Evolutionary conservation across 92 coral and sea anemone species (phyloP).

Genomic region (Umimayanthus chanpuru): DNA sequence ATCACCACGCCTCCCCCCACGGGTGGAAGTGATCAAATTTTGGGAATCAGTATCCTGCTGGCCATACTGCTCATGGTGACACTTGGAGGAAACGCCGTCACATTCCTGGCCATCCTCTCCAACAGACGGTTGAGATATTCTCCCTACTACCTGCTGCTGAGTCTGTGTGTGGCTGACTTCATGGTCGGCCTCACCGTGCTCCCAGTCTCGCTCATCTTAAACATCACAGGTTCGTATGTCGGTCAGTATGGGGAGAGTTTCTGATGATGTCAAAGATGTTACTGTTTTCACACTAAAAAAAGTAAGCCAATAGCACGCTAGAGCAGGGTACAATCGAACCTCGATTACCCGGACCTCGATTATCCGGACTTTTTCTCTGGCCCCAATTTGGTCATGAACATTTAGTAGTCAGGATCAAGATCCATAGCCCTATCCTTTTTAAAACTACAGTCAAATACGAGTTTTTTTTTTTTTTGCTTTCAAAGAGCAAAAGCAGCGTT

Average conservation of each 20-base stretch:
- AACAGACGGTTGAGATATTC: conserved; percentile 13
- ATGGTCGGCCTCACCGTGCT: conserved; percentile 14
- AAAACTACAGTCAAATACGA: too few species aligned
- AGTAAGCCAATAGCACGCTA: too few species aligned
- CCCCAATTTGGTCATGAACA: too few species aligned
- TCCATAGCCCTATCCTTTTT: too few species aligned
- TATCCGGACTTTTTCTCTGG: too few species aligned
- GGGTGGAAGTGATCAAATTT: neutral
- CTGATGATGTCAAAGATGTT: too few species aligned
- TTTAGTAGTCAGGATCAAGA: too few species aligned
- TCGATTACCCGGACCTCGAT: too few species aligned
- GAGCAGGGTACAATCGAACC: too few species aligned
- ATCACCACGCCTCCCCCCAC: neutral
- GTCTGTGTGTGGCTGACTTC: conserved; percentile 30
- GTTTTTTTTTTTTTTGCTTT: too few species aligned
- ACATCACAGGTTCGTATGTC: neutral
- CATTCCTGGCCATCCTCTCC: conserved; percentile 22
- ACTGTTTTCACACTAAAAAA: too few species aligned
- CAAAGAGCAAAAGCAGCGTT: too few species aligned
- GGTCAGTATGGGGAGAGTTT: neutral
- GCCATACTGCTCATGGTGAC: neutral
- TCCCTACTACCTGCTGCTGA: conserved; percentile 6
- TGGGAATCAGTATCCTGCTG: neutral
- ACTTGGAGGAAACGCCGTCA: conserved; percentile 5
- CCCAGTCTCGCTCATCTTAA: neutral